Evolutionary conservation across 2,888 invertebrate genomes (phyloP).

Genomic region (Hirtodrosophila alboralis): DNA sequence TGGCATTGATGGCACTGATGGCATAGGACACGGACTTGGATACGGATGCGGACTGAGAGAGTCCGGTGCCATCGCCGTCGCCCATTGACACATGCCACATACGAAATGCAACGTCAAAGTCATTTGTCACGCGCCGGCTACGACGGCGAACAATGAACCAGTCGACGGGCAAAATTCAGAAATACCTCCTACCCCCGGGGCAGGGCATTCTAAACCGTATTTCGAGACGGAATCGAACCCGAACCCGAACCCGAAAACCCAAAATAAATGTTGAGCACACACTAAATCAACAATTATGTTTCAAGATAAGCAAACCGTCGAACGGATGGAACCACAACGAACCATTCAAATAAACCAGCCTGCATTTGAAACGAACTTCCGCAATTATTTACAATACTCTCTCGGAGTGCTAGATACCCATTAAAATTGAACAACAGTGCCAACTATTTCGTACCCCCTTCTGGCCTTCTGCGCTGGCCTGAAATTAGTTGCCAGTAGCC

Average conservation of each 20-base stretch:
- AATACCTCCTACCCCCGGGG: conserved; percentile 9
- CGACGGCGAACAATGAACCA: conserved; percentile 72
- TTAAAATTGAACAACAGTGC: conserved; percentile 53
- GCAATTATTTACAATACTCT: conserved; percentile 74
- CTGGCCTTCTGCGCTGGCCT: conserved; percentile 22
- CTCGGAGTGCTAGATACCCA: conserved; percentile 46
- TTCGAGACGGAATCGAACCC: conserved; percentile 19
- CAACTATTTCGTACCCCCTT: conserved; percentile 36
- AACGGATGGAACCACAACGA: conserved; percentile 10
- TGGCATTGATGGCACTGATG: conserved; percentile 57
- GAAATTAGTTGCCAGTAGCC: conserved; percentile 39
- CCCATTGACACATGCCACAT: conserved; percentile 64
- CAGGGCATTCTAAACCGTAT: conserved; percentile 5
- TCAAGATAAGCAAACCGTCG: conserved; percentile 65
- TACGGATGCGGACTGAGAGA: conserved; percentile 10
- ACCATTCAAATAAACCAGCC: conserved; percentile 6
- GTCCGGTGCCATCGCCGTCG: conserved; percentile 25
- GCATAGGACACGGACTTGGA: conserved; percentile 49
- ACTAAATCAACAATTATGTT: conserved; percentile 78
- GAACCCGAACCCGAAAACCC: conserved; percentile 34
- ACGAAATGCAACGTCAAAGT: conserved; percentile 74
- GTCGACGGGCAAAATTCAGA: conserved; percentile 59
- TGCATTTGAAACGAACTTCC: conserved; percentile 69
- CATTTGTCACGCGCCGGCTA: conserved; percentile 74
- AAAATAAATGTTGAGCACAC: conserved; percentile 70